Conservation (phyloP, 2,113 vertebrate species). For the Hydropotes inermis region DNA sequence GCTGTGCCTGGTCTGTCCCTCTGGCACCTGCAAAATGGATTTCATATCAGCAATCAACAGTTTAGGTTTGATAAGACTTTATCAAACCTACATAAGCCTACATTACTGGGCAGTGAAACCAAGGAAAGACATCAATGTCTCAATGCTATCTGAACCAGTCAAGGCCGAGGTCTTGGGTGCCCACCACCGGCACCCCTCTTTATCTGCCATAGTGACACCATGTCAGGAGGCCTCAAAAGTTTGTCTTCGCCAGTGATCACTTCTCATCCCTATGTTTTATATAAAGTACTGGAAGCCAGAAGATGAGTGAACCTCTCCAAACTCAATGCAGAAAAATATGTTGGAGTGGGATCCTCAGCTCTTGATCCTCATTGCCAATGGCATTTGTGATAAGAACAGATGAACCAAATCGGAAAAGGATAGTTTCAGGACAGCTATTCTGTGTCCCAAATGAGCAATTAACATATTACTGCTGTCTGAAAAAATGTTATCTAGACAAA, state of each 20-base stretch:
- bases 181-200: not conserved
- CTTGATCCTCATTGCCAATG: not conserved
- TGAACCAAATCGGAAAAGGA: not conserved
- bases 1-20: not conserved
- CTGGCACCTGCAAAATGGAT: not conserved
- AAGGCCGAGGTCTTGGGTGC: not conserved
- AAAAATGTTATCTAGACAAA: conserved; percentile 76
- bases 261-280: not conserved
- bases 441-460: conserved; percentile 50
- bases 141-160: not conserved
- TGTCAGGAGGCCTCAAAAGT: not conserved
- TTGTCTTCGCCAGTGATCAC: not conserved
- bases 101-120: not conserved
- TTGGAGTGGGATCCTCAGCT: not conserved
- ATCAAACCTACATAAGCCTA: not conserved
- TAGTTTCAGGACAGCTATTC: conserved; percentile 29
- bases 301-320: not conserved
- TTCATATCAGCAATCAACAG: not conserved
- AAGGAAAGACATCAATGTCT: not conserved
- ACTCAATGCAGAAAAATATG: not conserved
- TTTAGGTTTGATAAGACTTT: not conserved
- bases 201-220: not conserved
- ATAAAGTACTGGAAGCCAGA: not conserved
- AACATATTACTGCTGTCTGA: conserved; percentile 56
- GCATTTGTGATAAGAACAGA: not conserved